These are phyloP conservation scores for Dendrocopos noguchii DNA, from an alignment of 2,113 vertebrate species.

Conservation along the genomic window DNA sequence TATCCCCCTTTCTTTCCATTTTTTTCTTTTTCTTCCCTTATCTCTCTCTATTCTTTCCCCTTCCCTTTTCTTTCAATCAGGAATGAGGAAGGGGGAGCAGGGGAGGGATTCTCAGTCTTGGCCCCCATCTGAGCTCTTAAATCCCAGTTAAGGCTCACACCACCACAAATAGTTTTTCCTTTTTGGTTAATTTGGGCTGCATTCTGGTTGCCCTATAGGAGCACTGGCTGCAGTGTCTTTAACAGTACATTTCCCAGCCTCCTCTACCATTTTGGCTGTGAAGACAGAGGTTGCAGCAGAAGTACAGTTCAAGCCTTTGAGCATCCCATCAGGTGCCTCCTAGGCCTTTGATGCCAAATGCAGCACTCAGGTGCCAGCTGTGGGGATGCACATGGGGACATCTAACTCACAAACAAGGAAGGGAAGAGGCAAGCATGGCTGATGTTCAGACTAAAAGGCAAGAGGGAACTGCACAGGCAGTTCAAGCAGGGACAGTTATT, in stretches of 20 bases:
- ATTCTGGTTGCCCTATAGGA: not conserved
- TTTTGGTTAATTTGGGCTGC: not conserved
- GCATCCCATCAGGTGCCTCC: rapidly evolving
- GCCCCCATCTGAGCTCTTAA: no score
- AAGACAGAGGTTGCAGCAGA: not conserved
- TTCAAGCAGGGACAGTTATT: no score
- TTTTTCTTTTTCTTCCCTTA: no score
- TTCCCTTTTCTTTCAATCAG: no score
- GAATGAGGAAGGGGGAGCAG: no score
- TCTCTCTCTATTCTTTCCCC: no score
- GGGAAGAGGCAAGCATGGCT: no score
- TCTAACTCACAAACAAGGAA: not conserved
- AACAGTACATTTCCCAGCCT: not conserved
- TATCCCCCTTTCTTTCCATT: no score
- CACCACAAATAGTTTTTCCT: not conserved
- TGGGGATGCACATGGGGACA: not conserved
- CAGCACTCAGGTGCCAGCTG: not conserved
- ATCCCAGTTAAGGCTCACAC: no score
- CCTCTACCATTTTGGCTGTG: not conserved
- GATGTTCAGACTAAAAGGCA: no score
- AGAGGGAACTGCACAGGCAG: no score
- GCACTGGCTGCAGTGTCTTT: not conserved
- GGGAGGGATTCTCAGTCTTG: no score
- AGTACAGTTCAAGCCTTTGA: not conserved
- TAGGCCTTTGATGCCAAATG: not conserved